phyloP scores from a whole-genome alignment of 1,140 invertebrate species.

The Drosophila nigromelanica region DNA sequence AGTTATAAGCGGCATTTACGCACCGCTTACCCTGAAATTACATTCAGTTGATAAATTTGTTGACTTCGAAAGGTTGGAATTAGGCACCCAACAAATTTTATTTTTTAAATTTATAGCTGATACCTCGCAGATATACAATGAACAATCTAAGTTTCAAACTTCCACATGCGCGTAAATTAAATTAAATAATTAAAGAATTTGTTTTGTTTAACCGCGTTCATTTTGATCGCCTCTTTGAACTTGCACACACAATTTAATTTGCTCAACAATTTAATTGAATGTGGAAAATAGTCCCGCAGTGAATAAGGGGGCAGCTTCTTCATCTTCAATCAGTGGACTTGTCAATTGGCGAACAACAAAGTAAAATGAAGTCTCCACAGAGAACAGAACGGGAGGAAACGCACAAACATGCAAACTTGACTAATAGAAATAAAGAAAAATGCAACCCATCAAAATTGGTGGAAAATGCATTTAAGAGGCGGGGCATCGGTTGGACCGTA shows the following conservation, averaged over 20 bases:
- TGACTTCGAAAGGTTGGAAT: too few species aligned
- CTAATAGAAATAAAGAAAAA: conserved; percentile 4
- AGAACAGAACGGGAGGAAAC: not conserved
- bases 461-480: not conserved
- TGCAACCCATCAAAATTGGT: not conserved
- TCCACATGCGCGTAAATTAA: conserved; percentile 22
- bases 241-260: conserved; percentile 27
- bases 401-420: not conserved
- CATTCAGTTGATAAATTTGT: too few species aligned
- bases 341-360: conserved; percentile 13
- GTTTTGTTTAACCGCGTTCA: conserved; percentile 40
- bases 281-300: conserved; percentile 7
- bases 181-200: conserved; percentile 45
- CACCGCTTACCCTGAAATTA: too few species aligned
- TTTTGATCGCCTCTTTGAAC: conserved; percentile 26
- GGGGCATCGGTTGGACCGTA: not conserved
- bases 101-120: too few species aligned
- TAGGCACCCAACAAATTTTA: too few species aligned
- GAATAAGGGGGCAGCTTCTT: not conserved
- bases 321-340: not conserved
- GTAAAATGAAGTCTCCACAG: conserved; percentile 6
- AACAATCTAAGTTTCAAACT: not conserved
- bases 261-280: conserved; percentile 31
- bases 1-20: too few species aligned
- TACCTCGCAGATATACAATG: too few species aligned